Evolutionary conservation across 2,797 vertebrate species (phyloP).

Genomic region (Sarcophilus harrisii): DNA sequence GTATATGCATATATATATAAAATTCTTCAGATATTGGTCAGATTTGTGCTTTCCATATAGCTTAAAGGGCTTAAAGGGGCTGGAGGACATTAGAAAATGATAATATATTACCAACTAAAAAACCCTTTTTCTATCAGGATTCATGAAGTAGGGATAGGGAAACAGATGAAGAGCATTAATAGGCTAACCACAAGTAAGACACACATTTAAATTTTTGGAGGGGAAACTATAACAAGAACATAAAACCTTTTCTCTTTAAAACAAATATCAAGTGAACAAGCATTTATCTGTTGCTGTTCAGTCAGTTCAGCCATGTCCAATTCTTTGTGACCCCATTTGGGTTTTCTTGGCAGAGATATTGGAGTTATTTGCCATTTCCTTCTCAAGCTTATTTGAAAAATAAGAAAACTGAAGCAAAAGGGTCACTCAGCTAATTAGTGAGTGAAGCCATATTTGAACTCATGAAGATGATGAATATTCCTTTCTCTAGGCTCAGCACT

Average conservation of each 20-base stretch:
- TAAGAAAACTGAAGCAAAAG: background rate
- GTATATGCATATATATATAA: background rate
- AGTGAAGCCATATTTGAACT: background rate
- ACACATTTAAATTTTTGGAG: background rate
- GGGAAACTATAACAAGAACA: background rate
- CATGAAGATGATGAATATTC: background rate
- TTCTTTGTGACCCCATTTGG: background rate
- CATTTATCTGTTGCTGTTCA: background rate
- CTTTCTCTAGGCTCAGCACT: background rate
- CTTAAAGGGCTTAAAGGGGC: background rate
- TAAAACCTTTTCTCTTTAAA: background rate
- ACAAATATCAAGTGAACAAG: background rate
- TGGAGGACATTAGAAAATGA: background rate
- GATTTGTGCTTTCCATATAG: background rate
- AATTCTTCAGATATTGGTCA: background rate
- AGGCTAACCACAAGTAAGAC: background rate
- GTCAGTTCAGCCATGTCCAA: background rate
- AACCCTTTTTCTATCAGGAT: background rate
- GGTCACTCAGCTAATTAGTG: background rate
- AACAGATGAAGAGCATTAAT: background rate
- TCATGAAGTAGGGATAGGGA: background rate
- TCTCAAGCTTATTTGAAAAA: background rate
- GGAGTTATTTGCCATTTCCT: background rate
- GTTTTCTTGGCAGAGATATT: background rate
- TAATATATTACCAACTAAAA: background rate